Percentiles rank a stretch among this genome's conserved stretches.
These are phyloP conservation scores for Craseonycteris thonglongyai DNA, from an alignment of 2,113 vertebrate genomes.

Conservation along the genomic window DNA sequence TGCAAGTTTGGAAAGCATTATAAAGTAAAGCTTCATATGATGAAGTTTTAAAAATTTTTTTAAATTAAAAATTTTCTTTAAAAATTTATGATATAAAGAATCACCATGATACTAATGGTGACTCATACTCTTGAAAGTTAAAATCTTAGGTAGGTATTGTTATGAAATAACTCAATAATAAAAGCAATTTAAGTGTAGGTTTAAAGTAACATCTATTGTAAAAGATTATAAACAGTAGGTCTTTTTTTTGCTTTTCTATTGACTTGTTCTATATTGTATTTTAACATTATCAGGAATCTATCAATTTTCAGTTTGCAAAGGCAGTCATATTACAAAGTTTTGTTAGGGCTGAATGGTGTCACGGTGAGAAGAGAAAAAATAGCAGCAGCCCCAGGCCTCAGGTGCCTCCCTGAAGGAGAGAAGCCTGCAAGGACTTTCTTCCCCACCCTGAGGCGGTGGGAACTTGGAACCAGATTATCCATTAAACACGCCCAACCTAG, in stretches of 20 bases:
- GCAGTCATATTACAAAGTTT: neutral
- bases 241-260: neutral
- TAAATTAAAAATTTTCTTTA: neutral
- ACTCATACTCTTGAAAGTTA: neutral
- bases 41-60: no score
- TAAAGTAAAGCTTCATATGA: neutral
- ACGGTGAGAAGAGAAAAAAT: no score
- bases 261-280: neutral
- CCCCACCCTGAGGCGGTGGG: no score
- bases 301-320: slow-evolving; percentile 8
- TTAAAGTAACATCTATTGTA: neutral
- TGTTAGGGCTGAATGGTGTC: no score
- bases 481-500: no score
- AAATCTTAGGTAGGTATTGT: neutral
- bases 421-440: no score
- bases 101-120: neutral
- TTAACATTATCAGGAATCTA: neutral
- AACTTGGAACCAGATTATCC: no score
- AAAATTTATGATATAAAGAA: neutral
- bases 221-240: neutral
- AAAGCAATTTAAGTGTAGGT: neutral
- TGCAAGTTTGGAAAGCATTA: neutral
- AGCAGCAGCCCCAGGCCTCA: no score
- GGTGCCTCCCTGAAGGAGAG: no score
- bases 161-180: neutral